Evolutionary conservation across 2,113 vertebrate species (phyloP).

Genomic region (Naja naja): DNA sequence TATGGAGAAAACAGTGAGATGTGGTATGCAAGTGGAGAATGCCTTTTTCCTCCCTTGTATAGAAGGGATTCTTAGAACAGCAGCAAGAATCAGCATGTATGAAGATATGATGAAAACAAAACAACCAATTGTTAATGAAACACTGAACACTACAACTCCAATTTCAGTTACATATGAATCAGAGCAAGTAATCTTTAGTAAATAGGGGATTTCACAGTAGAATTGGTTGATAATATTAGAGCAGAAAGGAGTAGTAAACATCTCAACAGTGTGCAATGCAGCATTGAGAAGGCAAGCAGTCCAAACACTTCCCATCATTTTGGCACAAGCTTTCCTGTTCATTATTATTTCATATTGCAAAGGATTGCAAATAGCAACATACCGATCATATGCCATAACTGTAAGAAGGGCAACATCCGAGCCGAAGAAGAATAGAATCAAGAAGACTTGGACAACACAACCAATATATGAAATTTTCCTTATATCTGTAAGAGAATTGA

Average conservation of each 20-base stretch:
- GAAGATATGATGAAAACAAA: constrained; percentile 6
- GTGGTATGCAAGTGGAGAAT: neutral
- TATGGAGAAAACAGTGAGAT: neutral
- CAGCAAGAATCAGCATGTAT: neutral
- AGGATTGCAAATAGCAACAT: constrained; percentile 12
- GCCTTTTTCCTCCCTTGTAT: neutral
- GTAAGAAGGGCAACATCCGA: neutral
- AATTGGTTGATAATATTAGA: constrained; percentile 10
- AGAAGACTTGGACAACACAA: constrained; percentile 2
- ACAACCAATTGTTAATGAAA: neutral
- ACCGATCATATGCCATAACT: neutral
- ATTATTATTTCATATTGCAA: constrained; percentile 5
- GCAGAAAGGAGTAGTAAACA: neutral
- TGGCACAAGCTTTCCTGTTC: neutral
- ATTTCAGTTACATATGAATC: neutral
- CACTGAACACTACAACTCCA: neutral
- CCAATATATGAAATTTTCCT: neutral
- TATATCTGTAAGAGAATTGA: neutral
- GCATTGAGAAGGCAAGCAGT: neutral
- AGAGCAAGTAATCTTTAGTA: constrained; percentile 5
- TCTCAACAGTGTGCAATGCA: neutral
- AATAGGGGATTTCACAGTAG: constrained; percentile 1
- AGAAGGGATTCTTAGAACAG: constrained; percentile 1
- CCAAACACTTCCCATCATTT: neutral
- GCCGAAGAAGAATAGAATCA: neutral